Evolutionary conservation across 2,888 invertebrate genomes (phyloP), one percentile per base, ranked within the genome.

Genomic region (Rhaphigaster nebulosa): DNA sequence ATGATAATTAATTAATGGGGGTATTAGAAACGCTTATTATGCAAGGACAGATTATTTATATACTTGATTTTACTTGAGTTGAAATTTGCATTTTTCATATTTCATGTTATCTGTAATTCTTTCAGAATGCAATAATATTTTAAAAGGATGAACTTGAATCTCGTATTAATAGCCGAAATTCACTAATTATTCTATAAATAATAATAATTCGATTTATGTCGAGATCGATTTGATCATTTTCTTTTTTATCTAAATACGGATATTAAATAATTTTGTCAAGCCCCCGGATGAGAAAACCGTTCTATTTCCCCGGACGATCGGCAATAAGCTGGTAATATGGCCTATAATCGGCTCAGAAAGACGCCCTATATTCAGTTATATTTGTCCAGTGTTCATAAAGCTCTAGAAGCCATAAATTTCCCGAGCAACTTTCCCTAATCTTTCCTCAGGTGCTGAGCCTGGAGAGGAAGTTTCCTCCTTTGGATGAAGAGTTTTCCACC

Each of bases 381-480:
- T 76, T 76, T 76, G 70, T 76, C 70, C 70, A 76, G 34, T 76
- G 70, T 76, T 76, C 20, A 76, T 76, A 76, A 76, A 76, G 70
- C 70, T 38, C 70, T n/a, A 50, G 84, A 45, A 34, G 3, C 38
- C 45, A 50, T 84, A 84, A 84, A 84, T 84, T 50, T 41, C 45
- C 41, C 13, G 84, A 45, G 84, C 45, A 45, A 50, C 45, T 84
- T 84, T 84, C 84, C 84, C 41, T 84, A 84, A 84, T 84, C 84
- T 84, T 84, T 34, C 84, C 84, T 50, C 84, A 84, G 45, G 45
- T 41, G 84, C 70, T 76, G 45, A 84, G 84, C 45, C 84, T 50
- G 84, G 20, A 45, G 45, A 1, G 70, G 70, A 76, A 76, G 70
- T 76, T 76, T 76, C 70, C 70, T 76, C 34, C 70, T 23, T 20